Evolutionary conservation across 2,888 invertebrate genomes (phyloP), one percentile per base, ranked within the genome.

Genomic region (Eueremaeus valkanovi): DNA sequence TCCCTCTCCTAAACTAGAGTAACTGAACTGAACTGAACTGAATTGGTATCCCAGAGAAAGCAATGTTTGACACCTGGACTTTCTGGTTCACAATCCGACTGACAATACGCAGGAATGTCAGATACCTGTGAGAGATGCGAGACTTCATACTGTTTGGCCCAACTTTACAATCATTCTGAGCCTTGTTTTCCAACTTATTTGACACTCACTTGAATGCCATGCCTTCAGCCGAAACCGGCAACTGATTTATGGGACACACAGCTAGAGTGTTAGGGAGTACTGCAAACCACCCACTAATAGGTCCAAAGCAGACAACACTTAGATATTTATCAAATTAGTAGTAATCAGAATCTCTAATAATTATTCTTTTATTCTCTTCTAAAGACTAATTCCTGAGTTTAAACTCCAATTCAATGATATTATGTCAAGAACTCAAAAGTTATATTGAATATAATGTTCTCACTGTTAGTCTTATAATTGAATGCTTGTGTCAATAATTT

Each of bases 31-130:
- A n/a, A n/a, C n/a, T n/a, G n/a, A n/a, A n/a, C n/a, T n/a, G n/a
- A n/a, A n/a, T n/a, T n/a, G n/a, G n/a, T n/a, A n/a, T n/a, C n/a
- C n/a, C n/a, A n/a, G n/a, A n/a, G n/a, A n/a, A n/a, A n/a, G n/a
- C n/a, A 31, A n/a, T 66, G 66, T 66, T 66, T 31, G 66, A 66
- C 66, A 66, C 66, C 66, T 66, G 66, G 66, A 66, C 66, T 66
- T 61, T 66, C 13, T 33, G 66, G 18, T 36, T 6, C n/a, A 66
- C 13, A 66, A 66, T 66, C 33, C 36, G 21, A 36, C 18, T 66
- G n/a, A 36, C n/a, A 66, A 36, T 5, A 36, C 21, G 16, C n/a
- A 3, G 66, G 66, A 66, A 66, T 66, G 66, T 66, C 18, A n/a
- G 33, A 66, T 13, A 66, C 27, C 16, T 58, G 27, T 27, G 24